Percentiles rank a stretch among this genome's conserved stretches.
Conservation (phyloP, 2,888 invertebrate species). For the Coelopa pilipes region DNA sequence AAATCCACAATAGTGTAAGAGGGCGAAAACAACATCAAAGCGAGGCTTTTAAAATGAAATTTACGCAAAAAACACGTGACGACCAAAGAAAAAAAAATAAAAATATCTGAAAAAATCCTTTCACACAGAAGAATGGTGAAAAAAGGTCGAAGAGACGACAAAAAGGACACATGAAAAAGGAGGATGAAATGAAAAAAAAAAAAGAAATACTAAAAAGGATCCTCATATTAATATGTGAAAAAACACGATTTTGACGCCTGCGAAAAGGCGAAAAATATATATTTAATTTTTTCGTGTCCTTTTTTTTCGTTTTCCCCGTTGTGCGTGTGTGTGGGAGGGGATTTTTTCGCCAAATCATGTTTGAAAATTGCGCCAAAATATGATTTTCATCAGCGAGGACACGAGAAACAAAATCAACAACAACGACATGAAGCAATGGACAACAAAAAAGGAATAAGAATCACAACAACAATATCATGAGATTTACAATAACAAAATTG, state of each 20-base stretch:
- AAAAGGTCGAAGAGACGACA: too few species aligned
- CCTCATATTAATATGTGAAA: constrained; percentile 13
- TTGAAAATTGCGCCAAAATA: constrained; percentile 59
- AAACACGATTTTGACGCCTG: constrained; percentile 29
- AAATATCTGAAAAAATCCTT: constrained; percentile 27
- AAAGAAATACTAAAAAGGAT: constrained; percentile 11
- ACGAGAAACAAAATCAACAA: too few species aligned
- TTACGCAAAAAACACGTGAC: constrained; percentile 34
- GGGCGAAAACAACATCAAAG: constrained; percentile 29
- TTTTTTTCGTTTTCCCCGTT: too few species aligned
- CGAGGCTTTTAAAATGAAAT: constrained; percentile 40
- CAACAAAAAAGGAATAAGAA: too few species aligned
- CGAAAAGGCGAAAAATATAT: constrained; percentile 15
- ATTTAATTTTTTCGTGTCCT: too few species aligned
- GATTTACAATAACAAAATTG: too few species aligned
- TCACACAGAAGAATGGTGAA: too few species aligned
- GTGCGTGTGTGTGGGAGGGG: constrained; percentile 7
- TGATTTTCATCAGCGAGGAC: constrained; percentile 46
- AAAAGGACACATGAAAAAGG: too few species aligned
- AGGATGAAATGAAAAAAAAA: constrained; percentile 6
- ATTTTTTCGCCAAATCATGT: constrained; percentile 57
- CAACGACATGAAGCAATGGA: constrained; percentile 33
- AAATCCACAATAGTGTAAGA: too few species aligned
- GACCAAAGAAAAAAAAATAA: constrained; percentile 42
- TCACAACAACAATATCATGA: too few species aligned